Conservation (phyloP, 2,888 invertebrate species). For the Formica aserva region DNA sequence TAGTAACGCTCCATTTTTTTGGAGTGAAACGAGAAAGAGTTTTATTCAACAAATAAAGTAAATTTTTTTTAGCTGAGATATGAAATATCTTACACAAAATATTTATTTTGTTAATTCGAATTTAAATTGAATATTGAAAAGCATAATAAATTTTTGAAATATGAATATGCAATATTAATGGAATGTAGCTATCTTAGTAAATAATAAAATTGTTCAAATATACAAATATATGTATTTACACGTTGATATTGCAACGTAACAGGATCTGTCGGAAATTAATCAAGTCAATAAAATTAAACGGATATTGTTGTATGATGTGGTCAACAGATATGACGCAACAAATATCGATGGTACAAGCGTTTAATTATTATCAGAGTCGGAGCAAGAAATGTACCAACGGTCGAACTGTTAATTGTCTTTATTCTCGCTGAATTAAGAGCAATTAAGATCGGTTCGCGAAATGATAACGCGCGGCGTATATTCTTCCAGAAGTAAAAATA, state of each 20-base stretch:
- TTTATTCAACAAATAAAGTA: conserved; percentile 8
- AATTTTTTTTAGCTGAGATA: background rate
- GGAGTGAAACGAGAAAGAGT: background rate
- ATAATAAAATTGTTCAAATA: conserved; percentile 19
- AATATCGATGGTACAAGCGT: conserved; percentile 34
- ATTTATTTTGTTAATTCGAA: background rate
- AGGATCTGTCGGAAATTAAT: conserved; percentile 28
- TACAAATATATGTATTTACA: background rate
- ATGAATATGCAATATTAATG: background rate
- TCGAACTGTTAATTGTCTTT: conserved; percentile 69
- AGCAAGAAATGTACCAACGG: conserved; percentile 14
- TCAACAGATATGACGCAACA: conserved; percentile 22
- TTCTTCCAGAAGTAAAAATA: conserved; percentile 12
- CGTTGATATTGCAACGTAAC: background rate
- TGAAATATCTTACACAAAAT: background rate
- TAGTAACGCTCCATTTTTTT: conserved; percentile 43
- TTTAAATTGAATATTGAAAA: background rate
- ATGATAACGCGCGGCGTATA: background rate
- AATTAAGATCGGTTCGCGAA: conserved; percentile 64
- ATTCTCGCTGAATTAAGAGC: conserved; percentile 66
- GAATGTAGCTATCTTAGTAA: background rate
- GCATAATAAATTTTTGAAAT: background rate
- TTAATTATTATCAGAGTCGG: conserved; percentile 47
- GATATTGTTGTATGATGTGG: conserved; percentile 40
- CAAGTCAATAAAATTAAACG: conserved; percentile 32